These are phyloP conservation scores for Potamilus streckersoni DNA, from an alignment of 1,140 invertebrate species.

Conservation along the genomic window DNA sequence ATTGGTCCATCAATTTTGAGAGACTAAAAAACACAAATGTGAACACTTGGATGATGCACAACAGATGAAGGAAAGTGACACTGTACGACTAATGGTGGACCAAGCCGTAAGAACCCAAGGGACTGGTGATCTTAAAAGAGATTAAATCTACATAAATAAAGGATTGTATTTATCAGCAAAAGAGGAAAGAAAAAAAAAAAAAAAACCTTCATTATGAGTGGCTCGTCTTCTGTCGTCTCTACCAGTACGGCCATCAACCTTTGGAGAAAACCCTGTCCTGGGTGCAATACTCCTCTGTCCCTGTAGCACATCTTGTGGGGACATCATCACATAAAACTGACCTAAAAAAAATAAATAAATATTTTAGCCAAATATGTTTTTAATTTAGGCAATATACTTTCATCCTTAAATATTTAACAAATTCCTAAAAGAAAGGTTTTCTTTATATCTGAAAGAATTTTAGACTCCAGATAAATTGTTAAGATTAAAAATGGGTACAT, in stretches of 20 bases:
- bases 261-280: slow-evolving; percentile 65
- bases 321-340: slow-evolving; percentile 76
- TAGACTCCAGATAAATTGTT: no score
- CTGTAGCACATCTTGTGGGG: slow-evolving; percentile 72
- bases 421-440: no score
- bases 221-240: slow-evolving; percentile 68
- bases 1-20: neutral
- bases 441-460: no score
- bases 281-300: slow-evolving; percentile 65
- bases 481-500: no score
- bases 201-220: slow-evolving; percentile 70
- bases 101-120: neutral
- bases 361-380: no score
- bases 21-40: neutral
- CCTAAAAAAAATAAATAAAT: slow-evolving; percentile 51
- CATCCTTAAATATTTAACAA: no score
- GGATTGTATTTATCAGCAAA: neutral
- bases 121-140: neutral
- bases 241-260: slow-evolving; percentile 60
- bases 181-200: neutral
- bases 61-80: neutral
- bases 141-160: no score
- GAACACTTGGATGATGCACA: neutral
- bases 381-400: no score
- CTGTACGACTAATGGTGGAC: neutral